Conservation (phyloP, 2,113 vertebrate genomes). For the Nibea albiflora region DNA sequence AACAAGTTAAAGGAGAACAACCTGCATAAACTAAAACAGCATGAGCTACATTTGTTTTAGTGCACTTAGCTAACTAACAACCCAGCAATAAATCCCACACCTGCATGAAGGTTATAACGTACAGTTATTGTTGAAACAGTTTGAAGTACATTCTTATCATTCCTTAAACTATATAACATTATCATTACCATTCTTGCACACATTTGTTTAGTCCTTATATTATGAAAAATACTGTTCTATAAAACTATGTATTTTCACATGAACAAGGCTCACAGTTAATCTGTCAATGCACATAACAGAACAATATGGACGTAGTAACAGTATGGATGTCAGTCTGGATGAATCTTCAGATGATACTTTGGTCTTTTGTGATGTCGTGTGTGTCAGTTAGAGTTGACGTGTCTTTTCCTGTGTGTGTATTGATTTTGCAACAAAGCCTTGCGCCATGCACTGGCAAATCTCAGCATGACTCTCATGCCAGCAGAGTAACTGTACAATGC, state of each 20-base stretch:
- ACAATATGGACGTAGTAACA: background rate
- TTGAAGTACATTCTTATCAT: background rate
- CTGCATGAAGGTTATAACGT: background rate
- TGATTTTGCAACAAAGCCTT: constrained; percentile 26
- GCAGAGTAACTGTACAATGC: background rate
- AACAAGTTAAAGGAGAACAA: background rate
- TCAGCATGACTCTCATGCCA: constrained; percentile 31
- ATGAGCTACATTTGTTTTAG: background rate
- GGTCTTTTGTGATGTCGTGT: background rate
- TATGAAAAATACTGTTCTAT: background rate
- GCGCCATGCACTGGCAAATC: constrained; percentile 39
- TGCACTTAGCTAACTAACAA: background rate
- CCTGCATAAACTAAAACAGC: background rate
- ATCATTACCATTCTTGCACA: background rate
- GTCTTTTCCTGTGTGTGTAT: background rate
- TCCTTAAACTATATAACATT: background rate
- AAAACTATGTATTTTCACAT: background rate
- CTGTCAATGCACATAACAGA: background rate
- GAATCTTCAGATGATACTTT: background rate
- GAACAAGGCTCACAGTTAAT: background rate
- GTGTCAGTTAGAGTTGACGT: background rate
- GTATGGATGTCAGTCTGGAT: background rate
- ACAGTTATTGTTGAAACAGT: background rate
- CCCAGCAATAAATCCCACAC: background rate
- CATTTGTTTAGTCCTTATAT: background rate